Conservation (phyloP, 2,888 invertebrate species). For the Parnassius smintheus region DNA sequence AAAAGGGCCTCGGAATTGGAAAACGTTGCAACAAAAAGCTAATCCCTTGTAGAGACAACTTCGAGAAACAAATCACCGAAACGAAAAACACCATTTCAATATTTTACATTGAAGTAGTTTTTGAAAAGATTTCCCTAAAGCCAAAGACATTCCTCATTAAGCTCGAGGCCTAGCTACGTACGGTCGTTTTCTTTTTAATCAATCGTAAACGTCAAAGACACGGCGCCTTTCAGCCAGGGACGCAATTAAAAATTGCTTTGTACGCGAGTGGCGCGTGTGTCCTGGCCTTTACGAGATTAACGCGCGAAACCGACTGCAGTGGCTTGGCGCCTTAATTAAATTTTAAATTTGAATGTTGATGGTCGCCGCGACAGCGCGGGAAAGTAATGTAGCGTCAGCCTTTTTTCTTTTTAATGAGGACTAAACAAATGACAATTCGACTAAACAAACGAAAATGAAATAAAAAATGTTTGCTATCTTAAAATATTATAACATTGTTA, state of each 20-base stretch:
- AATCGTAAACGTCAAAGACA: slow-evolving; percentile 58
- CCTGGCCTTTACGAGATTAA: slow-evolving; percentile 62
- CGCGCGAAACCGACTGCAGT: slow-evolving; percentile 55
- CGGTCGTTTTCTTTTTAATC: slow-evolving; percentile 38
- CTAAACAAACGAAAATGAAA: background rate
- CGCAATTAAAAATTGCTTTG: slow-evolving; percentile 76
- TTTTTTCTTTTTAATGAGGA: slow-evolving; percentile 31
- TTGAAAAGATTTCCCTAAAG: slow-evolving; percentile 9
- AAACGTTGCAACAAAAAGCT: too few species aligned
- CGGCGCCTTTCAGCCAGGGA: slow-evolving; percentile 49
- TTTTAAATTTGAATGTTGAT: slow-evolving; percentile 65
- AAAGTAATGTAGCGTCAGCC: slow-evolving; percentile 47
- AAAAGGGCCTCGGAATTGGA: too few species aligned
- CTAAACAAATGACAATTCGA: slow-evolving; percentile 8
- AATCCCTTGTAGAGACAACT: background rate
- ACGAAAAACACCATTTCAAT: background rate
- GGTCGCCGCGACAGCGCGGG: slow-evolving; percentile 36
- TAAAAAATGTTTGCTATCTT: too few species aligned
- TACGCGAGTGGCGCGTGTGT: slow-evolving; percentile 53
- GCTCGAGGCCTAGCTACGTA: slow-evolving; percentile 16
- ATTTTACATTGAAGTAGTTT: background rate
- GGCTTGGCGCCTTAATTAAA: slow-evolving; percentile 60
- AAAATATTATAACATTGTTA: too few species aligned
- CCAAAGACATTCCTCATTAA: slow-evolving; percentile 30
- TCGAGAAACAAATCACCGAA: background rate